Evolutionary conservation across 1,140 invertebrate species (phyloP), one percentile per base, ranked within the genome.

Genomic region (Drosophila kikkawai): DNA sequence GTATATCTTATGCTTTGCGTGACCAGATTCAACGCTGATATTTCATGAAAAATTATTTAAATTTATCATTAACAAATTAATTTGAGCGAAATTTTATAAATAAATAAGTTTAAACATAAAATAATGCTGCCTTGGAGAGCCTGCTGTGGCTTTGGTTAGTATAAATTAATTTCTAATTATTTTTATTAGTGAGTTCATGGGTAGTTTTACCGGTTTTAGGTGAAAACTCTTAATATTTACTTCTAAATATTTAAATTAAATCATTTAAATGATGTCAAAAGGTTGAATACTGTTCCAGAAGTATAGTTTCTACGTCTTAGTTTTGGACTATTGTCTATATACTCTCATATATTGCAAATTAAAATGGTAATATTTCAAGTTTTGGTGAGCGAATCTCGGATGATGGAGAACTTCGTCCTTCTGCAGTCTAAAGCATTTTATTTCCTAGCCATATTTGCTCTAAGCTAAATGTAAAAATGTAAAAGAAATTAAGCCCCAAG

Each of bases 401-500:
- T n/a, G 17, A 19, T 22, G 36, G 45, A 22, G 13, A 32, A 26
- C 29, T 17, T 17, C 22, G 7, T 34, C 26, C n/a, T 64, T 39
- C n/a, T 26, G 17, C 22, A 34, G 32, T 17, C 19, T 8, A 22
- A 57, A 44, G 22, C 41, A 19, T 44, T 48, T 17, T 36, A 42
- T 67, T 58, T 32, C 39, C 11, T n/a, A n/a, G 37, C 32, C 29
- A 39, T 50, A 64, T 56, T 59, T 55, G 47, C 79, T 67, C 58
- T 50, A 67, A 68, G 75, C 64, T 45, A 69, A 87, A 87, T 83
- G 65, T 69, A 55, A 42, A 83, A 84, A 84, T 88, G 65, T 90
- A 88, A 81, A 88, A 88, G 84, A 88, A 90, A 88, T 88, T 88
- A 88, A 84, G 75, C 85, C 84, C 84, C 63, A 84, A 88, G 85